Conservation (phyloP, 2,797 vertebrate species). For the Sebastes minor region DNA sequence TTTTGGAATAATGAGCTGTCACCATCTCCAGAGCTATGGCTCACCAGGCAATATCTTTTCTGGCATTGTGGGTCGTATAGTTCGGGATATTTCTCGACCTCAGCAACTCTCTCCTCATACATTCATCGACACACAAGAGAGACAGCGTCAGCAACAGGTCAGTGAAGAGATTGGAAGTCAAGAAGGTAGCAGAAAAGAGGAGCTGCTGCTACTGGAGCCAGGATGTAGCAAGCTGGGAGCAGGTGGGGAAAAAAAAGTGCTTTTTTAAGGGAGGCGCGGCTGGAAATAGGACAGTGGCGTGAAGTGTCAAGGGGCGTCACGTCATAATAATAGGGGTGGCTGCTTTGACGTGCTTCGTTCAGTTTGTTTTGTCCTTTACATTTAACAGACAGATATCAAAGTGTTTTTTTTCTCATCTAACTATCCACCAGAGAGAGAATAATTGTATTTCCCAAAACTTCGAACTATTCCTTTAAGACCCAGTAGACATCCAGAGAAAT, state of each 20-base stretch:
- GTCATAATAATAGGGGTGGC: too few species aligned
- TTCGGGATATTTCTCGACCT: too few species aligned
- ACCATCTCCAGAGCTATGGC: too few species aligned
- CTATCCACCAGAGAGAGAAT: not conserved
- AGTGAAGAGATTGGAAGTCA: not conserved
- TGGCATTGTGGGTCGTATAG: too few species aligned
- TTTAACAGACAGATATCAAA: not conserved
- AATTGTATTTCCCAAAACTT: not conserved
- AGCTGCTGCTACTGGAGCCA: not conserved
- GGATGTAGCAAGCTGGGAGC: not conserved
- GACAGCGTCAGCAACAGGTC: not conserved
- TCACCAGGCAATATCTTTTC: too few species aligned
- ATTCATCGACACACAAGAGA: not conserved
- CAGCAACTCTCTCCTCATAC: too few species aligned
- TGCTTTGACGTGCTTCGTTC: not conserved
- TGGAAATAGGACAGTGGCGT: too few species aligned
- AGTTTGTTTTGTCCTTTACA: not conserved
- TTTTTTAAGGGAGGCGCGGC: not conserved
- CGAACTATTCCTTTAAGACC: not conserved
- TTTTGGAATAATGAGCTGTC: too few species aligned
- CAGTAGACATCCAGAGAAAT: not conserved
- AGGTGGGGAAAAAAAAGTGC: not conserved
- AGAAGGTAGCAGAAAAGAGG: not conserved
- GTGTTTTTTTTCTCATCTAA: not conserved
- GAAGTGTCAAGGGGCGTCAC: too few species aligned